Base-by-base conservation (phyloP, 2,797 vertebrate species). In the Nyctalus aviator region DNA sequence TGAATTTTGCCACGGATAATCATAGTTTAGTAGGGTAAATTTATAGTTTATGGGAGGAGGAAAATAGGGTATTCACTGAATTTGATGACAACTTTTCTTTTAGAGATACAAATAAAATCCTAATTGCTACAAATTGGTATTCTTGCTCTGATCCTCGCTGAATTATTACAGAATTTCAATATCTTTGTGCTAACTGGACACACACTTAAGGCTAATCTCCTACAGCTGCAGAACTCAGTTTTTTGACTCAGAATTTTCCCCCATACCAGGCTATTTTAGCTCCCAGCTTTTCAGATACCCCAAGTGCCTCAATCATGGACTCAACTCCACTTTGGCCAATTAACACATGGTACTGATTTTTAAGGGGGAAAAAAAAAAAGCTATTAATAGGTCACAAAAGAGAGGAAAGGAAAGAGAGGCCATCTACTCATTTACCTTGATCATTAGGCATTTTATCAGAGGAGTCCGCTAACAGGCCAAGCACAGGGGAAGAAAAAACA, bases 371-470 rank as follows among this genome's bases (percentile, higher is more conserved):
- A 41, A 48, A 46, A 92, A 85, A 93, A 95, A 95, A 85, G 44
- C 94, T 95, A 88, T 30, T 64, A 92, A 90, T 14, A 97, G 6
- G 94, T 95, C 84, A 91, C 53, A 95, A 97, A 97, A 98, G 91
- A 97, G 92, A 98, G 81, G 75, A 97, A 97, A 96, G 90, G 50
- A 92, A 79, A 97, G 86, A 98, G 92, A 98, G 93, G 46, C 82
- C 72, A 90, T 97, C 96, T 97, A 76, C 97, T 98, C 97, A 98
- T 98, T 99, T 99, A 99, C 99, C 99, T 99, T 99, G 99, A 97
- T 99, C 99, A 99, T 99, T 99, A 99, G 99, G 99, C 99, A 99
- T 99, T 99, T 99, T 99, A 99, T 99, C 99, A 99, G 99, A 99
- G 98, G 99, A 99, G 98, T 99, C 99, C 98, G 99, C 99, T 99